Percentiles rank a stretch among this genome's conserved stretches.
phyloP scores from a whole-genome alignment of 2,113 vertebrate species.

The Ptilorrhoa leucosticta region DNA sequence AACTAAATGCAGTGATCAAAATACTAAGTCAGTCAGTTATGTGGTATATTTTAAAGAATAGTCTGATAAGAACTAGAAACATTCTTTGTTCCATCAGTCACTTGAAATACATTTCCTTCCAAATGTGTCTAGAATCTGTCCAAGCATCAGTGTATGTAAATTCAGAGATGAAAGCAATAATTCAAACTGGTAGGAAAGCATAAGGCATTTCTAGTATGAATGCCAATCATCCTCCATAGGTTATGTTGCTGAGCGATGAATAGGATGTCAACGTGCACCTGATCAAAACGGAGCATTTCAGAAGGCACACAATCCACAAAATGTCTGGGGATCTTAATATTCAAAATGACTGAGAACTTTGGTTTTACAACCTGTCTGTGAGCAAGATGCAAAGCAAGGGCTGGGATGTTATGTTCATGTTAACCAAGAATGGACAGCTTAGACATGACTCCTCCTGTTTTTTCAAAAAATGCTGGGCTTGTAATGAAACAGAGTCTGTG shows the following conservation, averaged over 20 bases:
- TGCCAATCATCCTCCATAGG: conserved; percentile 14
- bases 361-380: neutral
- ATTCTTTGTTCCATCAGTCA: conserved; percentile 4
- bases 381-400: neutral
- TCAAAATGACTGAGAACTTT: neutral
- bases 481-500: neutral
- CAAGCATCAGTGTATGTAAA: conserved; percentile 17
- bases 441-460: neutral
- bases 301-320: neutral
- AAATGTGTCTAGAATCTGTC: conserved; percentile 11
- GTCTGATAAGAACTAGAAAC: neutral
- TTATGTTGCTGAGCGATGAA: neutral
- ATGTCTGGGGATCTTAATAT: neutral
- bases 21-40: neutral
- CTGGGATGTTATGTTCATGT: neutral
- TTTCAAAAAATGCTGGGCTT: neutral
- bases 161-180: conserved; percentile 46
- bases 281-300: neutral
- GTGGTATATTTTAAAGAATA: neutral
- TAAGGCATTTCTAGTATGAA: neutral
- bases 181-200: conserved; percentile 8
- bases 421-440: neutral
- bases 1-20: neutral
- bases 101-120: neutral
- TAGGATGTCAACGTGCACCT: neutral